These are phyloP conservation scores for Orchesellides sinensis DNA, from an alignment of 2,888 invertebrate genomes.

Conservation along the genomic window DNA sequence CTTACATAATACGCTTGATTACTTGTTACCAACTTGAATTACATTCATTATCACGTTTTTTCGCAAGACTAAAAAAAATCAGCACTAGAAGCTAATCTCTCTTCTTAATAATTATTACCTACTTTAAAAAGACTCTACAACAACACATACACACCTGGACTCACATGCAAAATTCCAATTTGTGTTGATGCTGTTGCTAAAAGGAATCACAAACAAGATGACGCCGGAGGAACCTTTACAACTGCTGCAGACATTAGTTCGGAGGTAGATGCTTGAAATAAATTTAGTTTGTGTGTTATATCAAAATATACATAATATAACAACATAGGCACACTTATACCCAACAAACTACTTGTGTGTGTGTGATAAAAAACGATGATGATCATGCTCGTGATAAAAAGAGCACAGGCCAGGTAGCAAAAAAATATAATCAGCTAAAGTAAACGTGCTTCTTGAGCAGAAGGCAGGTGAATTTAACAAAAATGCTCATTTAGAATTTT, in stretches of 20 bases:
- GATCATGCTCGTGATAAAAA: constrained; percentile 4
- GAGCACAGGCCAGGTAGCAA: constrained; percentile 34
- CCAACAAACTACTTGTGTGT: too few relatives aligned
- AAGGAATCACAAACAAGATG: constrained; percentile 19
- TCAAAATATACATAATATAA: background rate
- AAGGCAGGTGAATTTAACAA: background rate
- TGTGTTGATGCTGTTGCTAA: constrained; percentile 8
- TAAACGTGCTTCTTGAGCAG: background rate
- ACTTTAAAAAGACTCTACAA: too few relatives aligned
- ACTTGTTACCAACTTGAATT: constrained; percentile 17
- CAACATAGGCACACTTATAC: background rate
- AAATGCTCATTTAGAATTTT: too few relatives aligned
- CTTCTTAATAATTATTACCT: background rate
- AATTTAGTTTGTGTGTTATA: background rate
- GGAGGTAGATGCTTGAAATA: background rate
- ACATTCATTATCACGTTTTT: constrained; percentile 73
- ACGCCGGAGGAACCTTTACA: background rate
- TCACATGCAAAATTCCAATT: constrained; percentile 9
- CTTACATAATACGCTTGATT: too few relatives aligned
- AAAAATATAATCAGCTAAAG: background rate
- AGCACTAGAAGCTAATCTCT: background rate
- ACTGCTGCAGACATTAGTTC: background rate
- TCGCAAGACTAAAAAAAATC: background rate
- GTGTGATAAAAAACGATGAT: constrained; percentile 5
- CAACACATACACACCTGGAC: background rate